Base-by-base conservation (phyloP, 2,888 invertebrate species). In the Caenorhabditis doughertyi region DNA sequence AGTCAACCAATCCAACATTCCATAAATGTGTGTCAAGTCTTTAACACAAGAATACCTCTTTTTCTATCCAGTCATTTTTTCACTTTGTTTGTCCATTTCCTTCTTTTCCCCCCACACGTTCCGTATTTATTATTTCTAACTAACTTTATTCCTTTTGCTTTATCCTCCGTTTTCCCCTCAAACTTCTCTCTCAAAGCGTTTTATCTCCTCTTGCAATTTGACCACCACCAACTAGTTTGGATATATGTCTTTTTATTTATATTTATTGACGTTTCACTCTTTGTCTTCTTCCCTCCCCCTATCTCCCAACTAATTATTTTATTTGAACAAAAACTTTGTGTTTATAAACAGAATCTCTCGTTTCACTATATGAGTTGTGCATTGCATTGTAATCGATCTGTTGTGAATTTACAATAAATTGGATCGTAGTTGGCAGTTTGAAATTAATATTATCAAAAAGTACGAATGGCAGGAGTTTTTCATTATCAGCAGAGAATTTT, bases 1-100 rank as follows among this genome's bases (percentile, higher is more conserved):
- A 56, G 87, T 89, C 42, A 85, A 87, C 39, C 84, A 84, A 62
- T 85, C 87, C 4, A 84, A 80, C 53, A 81, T 87, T 39, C 85
- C 85, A 29, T 85, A 76, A 83, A 65, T 67, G 44, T 16, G 39
- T n/a, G 23, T 42, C 42, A 23, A n/a, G 21, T n/a, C 18, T 27
- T 56, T 47, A n/a, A n/a, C n/a, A n/a, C n/a, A n/a, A n/a, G n/a
- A n/a, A n/a, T n/a, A n/a, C 55, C 70, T 21, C 70, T 53, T 68
- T 68, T 5, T 32, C 44, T 47, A 58, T 70, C 47, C 55, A 47
- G 39, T 44, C 5, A 55, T 27, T 55, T n/a, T n/a, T 55, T 68
- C 68, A 44, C 68, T 55, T 68, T 68, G 55, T 68, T 53, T 53
- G 53, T 68, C 55, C 55, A 55, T 68, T 55, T 51, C 21, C 23